phyloP scores from a whole-genome alignment of 2,888 invertebrate species.

The Cheilosia vernalis region DNA sequence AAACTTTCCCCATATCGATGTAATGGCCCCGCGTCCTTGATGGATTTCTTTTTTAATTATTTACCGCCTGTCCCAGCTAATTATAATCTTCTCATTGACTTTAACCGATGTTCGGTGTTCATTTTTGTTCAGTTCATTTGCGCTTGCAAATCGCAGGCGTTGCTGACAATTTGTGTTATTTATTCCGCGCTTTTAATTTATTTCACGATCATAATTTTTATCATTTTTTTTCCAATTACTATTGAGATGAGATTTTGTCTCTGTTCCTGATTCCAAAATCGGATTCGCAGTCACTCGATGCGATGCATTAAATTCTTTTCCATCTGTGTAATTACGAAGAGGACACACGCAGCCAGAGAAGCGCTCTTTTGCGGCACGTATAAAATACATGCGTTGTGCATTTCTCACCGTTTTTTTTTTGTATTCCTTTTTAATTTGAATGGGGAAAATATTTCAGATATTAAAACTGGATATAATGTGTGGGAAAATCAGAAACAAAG shows the following conservation, averaged over 20 bases:
- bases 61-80: constrained; percentile 26
- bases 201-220: constrained; percentile 52
- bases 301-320: neutral
- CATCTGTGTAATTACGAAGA: constrained; percentile 29
- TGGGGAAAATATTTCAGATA: constrained; percentile 58
- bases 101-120: constrained; percentile 25
- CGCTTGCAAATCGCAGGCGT: constrained; percentile 30
- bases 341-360: neutral
- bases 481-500: no score
- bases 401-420: constrained; percentile 2
- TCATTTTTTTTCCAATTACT: constrained; percentile 31
- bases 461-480: constrained; percentile 43
- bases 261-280: neutral
- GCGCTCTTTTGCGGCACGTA: no score
- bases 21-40: neutral
- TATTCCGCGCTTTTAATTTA: constrained; percentile 64
- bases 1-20: neutral
- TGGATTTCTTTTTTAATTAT: constrained; percentile 11
- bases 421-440: constrained; percentile 64
- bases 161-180: constrained; percentile 49
- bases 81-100: constrained; percentile 32
- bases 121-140: constrained; percentile 47
- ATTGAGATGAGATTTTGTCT: constrained; percentile 44
- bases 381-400: neutral
- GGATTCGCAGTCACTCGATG: constrained; percentile 12